Evolutionary conservation across 2,113 vertebrate genomes (phyloP).

Genomic region (Engraulis encrasicolus): DNA sequence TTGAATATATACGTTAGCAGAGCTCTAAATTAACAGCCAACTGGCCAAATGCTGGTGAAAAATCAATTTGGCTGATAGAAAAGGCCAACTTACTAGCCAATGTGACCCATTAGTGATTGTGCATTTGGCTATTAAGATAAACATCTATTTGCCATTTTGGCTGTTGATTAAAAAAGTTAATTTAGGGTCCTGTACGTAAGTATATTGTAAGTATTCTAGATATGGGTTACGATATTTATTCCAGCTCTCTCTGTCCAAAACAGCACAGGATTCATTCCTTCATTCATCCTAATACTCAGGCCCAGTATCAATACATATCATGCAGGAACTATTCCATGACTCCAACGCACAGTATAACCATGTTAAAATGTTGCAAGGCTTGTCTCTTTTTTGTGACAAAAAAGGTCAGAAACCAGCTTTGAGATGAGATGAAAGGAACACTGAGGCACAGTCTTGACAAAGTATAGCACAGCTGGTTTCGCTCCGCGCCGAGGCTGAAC

Average conservation of each 20-base stretch:
- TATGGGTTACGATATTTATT: background rate
- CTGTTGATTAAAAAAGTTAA: too few relatives aligned
- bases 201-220: background rate
- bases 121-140: too few relatives aligned
- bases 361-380: background rate
- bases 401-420: constrained; percentile 59
- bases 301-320: too few relatives aligned
- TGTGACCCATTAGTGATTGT: too few relatives aligned
- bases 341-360: background rate
- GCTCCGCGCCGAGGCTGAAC: constrained; percentile 6
- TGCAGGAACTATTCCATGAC: background rate
- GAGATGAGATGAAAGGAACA: constrained; percentile 17
- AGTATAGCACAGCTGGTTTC: constrained; percentile 30
- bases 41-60: too few relatives aligned
- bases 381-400: constrained; percentile 29
- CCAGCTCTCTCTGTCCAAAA: background rate
- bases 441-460: constrained; percentile 8
- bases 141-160: too few relatives aligned
- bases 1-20: too few relatives aligned
- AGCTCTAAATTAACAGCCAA: too few relatives aligned
- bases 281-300: too few relatives aligned
- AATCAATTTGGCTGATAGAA: too few relatives aligned
- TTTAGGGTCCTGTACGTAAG: too few relatives aligned
- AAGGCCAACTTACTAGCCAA: too few relatives aligned
- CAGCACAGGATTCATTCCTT: background rate